Conservation (phyloP, 1,140 invertebrate genomes). For the Alviniconcha marisindica region DNA sequence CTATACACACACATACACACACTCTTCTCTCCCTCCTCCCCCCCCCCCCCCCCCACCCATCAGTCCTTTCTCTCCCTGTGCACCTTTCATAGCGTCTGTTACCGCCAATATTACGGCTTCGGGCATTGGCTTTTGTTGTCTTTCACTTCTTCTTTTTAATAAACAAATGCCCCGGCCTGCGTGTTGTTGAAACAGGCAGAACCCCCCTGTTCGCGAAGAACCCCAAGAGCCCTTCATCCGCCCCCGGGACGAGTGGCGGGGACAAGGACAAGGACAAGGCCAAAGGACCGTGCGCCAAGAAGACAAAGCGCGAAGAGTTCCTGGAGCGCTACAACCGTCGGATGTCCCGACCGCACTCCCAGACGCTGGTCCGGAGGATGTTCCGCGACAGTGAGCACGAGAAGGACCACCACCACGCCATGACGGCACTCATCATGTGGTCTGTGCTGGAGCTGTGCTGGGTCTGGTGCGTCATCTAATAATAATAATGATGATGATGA, state of each 20-base stretch:
- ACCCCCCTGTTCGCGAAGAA: constrained; percentile 1
- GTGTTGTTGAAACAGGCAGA: not conserved
- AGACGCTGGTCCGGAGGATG: not conserved
- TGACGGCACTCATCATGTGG: constrained; percentile 12
- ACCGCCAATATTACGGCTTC: too few species aligned
- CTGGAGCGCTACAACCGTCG: constrained; percentile 4
- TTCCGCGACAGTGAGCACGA: not conserved
- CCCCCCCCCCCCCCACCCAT: too few species aligned
- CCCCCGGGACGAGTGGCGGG: not conserved
- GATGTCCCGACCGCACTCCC: not conserved
- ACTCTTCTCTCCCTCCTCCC: too few species aligned
- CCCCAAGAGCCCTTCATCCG: not conserved
- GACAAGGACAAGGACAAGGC: not conserved
- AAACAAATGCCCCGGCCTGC: not conserved
- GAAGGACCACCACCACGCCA: constrained; percentile 21
- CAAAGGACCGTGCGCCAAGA: not conserved
- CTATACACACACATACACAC: too few species aligned
- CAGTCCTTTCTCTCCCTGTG: too few species aligned
- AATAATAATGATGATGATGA: too few species aligned
- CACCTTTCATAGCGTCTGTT: too few species aligned
- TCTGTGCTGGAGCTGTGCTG: not conserved
- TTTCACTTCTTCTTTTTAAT: too few species aligned
- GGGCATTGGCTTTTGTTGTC: too few species aligned
- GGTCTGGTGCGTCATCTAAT: not conserved
- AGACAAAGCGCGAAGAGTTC: not conserved